Base-by-base conservation (phyloP, 2,797 vertebrate genomes). In the Coregonus sp. region DNA sequence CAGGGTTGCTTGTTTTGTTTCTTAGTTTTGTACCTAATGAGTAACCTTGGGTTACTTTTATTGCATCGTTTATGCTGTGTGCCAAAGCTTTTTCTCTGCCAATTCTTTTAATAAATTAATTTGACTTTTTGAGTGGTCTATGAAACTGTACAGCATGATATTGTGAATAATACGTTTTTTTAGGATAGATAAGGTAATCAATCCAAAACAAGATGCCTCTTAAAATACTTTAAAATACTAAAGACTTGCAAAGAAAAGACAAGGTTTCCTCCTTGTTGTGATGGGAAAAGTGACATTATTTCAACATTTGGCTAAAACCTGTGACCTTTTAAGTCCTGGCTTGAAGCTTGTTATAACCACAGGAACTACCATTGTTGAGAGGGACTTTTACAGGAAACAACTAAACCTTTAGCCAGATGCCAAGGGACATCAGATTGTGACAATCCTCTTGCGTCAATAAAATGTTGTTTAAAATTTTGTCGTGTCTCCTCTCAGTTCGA, bases 331-430 rank as follows among this genome's bases (percentile, higher is more conserved):
- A 47, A 47, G 29, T n/a, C 35, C 75, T 71, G 52, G 9, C 4
- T 5, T 51, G 15, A 77, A 80, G 77, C 75, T 12, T 0, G 14
- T 80, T 86, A 82, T 4, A 80, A 82, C 87, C 67, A 51, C 82
- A 87, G 82, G 51, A 80, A 79, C 75, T 68, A 50, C 75, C 82
- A 77, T 47, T 47, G 40, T 47, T 11, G 40, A 47, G 52, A 71
- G 68, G 73, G 68, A 71, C 9, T 78, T 79, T 68, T 31, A 74
- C 65, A 79, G 18, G 68, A 80, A 81, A 77, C 52, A 61, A 47
- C 40, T 9, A 47, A 47, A 47, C 40, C 40, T 59, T 59, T 59
- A 59, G 56, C n/a, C 5, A 54, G 66, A 73, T 5, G 78, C 67
- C 83, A 86, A 69, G 63, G 11, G 65, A 74, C 83, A 69, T 47